Percentiles rank a stretch among this genome's conserved stretches.
These are phyloP conservation scores for Anastrepha obliqua DNA, from an alignment of 1,140 invertebrate genomes.

Conservation along the genomic window DNA sequence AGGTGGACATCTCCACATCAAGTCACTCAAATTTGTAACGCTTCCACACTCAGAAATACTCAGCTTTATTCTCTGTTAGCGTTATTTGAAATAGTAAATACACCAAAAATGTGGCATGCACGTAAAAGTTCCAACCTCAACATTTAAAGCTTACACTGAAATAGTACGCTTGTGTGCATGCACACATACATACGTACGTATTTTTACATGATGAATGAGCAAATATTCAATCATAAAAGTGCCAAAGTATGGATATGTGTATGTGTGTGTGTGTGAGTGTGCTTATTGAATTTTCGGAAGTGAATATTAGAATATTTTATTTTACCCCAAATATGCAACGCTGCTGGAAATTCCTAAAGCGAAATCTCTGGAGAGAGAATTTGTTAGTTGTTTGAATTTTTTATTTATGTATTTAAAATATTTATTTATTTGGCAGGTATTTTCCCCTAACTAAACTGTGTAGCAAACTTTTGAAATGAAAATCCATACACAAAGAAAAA, in stretches of 20 bases:
- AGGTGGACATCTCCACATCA: too few relatives aligned
- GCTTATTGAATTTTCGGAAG: neutral
- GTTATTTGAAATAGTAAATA: neutral
- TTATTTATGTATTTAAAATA: neutral
- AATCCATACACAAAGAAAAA: neutral
- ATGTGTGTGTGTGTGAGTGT: neutral
- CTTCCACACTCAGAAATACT: too few relatives aligned
- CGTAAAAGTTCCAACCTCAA: neutral
- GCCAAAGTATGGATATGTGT: neutral
- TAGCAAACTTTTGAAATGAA: neutral
- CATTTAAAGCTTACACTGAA: neutral
- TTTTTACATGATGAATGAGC: neutral
- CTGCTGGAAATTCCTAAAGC: neutral
- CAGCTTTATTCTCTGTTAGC: neutral
- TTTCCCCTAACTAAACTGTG: neutral
- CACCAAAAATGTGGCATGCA: neutral
- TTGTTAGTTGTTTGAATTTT: slow-evolving; percentile 1
- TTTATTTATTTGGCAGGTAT: slow-evolving; percentile 7
- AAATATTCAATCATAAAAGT: neutral
- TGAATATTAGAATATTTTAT: slow-evolving; percentile 23
- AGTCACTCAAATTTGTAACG: too few relatives aligned
- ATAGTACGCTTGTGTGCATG: neutral
- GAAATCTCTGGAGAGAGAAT: slow-evolving; percentile 1
- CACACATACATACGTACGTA: neutral
- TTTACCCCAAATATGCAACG: neutral